Evolutionary conservation across 2,113 vertebrate species (phyloP).

Genomic region (Acinonyx jubatus): DNA sequence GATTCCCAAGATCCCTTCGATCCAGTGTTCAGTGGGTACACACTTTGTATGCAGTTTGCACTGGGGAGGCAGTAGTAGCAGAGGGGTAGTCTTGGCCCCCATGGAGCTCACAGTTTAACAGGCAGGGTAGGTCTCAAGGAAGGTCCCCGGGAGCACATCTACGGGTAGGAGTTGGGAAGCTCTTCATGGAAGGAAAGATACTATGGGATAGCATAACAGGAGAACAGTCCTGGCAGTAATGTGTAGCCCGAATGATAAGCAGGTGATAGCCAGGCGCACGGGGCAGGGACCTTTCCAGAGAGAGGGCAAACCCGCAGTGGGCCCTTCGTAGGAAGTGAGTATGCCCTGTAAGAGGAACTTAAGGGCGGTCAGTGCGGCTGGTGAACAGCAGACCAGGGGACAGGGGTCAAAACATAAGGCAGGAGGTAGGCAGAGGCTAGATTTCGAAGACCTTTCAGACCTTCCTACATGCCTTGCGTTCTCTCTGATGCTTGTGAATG

Average conservation of each 20-base stretch:
- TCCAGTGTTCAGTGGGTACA: background rate
- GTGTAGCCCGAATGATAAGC: background rate
- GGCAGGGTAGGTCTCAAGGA: background rate
- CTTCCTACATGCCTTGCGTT: fast-evolving
- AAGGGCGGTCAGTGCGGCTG: no score
- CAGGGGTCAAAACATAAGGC: background rate
- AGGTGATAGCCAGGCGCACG: background rate
- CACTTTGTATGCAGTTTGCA: background rate
- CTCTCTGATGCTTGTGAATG: background rate
- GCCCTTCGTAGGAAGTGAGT: background rate
- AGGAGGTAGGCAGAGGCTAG: background rate
- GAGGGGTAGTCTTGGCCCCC: background rate
- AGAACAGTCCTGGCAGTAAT: background rate
- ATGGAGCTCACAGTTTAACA: background rate
- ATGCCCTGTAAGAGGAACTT: fast-evolving
- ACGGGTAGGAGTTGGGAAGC: background rate
- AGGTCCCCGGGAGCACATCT: no score
- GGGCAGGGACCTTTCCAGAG: background rate
- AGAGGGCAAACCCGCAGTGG: background rate
- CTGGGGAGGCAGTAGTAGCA: no score
- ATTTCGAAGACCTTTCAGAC: background rate
- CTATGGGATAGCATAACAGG: fast-evolving
- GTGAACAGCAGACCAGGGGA: fast-evolving
- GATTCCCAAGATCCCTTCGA: background rate
- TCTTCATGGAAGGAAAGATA: background rate